Base-by-base conservation (phyloP, 2,797 vertebrate species). In the Fistularia commersonii region DNA sequence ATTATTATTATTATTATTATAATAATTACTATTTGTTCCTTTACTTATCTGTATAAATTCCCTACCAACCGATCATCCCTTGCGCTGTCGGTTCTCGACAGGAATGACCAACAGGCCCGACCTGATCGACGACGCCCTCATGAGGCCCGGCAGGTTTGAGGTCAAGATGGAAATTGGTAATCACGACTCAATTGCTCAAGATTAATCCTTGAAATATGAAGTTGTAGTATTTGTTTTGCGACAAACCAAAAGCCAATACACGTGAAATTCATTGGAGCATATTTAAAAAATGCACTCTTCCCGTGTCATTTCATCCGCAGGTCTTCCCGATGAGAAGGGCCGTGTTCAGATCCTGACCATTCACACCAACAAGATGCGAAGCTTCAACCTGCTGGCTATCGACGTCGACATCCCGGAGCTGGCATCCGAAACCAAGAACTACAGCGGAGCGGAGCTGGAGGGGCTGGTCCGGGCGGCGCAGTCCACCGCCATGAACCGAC, bases 101-200 rank as follows among this genome's bases (percentile, higher is more conserved):
- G 96, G 97, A 53, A 99, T 99, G 97, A 99, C 97, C 72, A 99
- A 99, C 86, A 93, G 97, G 70, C 97, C 96, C 31, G 97, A 99
- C 81, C 89, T 99, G 82, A 98, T 99, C 44, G 97, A 99, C 23
- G 97, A 99, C 9, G 97, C 97, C 72, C 89, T 99, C 68, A 92
- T 98, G 90, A 93, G 96, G 81, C 97, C 96, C 0, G 97, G 96
- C 58, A 92, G 96, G 52, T 89, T 99, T 84, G 97, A 99, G 78
- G 97, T 98, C 75, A 98, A 99, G 68, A 99, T 99, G 96, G 97
- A 98, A 84, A 98, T 99, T 3, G 93, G 96, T 98, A 84, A 90
- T 91, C 59, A 3, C 15, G 8, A 7, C 5, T 0, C n/a, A 11
- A 7, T n/a, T 7, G 1, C 11, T 3, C 35, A 6, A 36, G 1